Evolutionary conservation across 1,140 invertebrate species (phyloP).

Genomic region (Euglossa dilemma): DNA sequence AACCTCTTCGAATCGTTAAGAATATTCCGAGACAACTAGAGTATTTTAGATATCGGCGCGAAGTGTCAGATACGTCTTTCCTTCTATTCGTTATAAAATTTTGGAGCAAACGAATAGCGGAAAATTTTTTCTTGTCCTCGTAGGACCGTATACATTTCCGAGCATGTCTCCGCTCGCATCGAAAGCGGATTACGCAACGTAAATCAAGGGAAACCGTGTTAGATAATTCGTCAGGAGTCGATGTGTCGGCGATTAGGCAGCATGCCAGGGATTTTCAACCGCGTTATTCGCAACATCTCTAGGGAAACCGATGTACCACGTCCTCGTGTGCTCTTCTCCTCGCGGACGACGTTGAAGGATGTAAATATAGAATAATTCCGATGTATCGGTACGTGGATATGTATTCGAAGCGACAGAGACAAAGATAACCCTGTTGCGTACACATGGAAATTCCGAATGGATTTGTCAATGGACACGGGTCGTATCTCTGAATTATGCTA

Average conservation of each 20-base stretch:
- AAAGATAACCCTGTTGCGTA: background rate
- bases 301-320: background rate
- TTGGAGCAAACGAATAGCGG: too few relatives aligned
- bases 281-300: background rate
- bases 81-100: too few relatives aligned
- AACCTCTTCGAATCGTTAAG: too few relatives aligned
- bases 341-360: background rate
- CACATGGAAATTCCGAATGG: background rate
- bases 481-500: too few relatives aligned
- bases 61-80: too few relatives aligned
- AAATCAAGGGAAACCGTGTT: background rate
- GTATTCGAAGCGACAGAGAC: background rate
- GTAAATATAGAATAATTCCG: constrained; percentile 23
- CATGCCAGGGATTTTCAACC: background rate
- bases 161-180: background rate
- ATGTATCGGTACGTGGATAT: background rate
- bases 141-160: background rate
- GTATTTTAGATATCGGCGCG: too few relatives aligned
- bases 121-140: too few relatives aligned
- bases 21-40: too few relatives aligned
- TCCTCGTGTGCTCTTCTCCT: background rate
- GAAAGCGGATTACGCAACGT: background rate
- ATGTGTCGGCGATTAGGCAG: constrained; percentile 22
- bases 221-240: background rate
- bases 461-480: background rate